phyloP scores from a whole-genome alignment of 2,113 vertebrate species.

The Chaetura pelagica region DNA sequence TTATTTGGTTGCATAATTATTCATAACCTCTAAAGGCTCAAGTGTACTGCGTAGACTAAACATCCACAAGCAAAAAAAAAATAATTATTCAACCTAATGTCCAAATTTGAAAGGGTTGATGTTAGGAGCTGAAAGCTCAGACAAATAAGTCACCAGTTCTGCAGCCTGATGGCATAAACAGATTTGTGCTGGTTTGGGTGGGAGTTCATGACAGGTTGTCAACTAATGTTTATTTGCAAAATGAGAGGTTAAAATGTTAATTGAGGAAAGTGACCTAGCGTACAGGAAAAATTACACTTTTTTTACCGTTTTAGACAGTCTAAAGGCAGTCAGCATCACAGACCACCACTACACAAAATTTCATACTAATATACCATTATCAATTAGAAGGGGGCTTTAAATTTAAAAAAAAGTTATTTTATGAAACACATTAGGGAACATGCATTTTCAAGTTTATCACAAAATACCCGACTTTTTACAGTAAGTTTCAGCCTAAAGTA shows the following conservation, averaged over 20 bases:
- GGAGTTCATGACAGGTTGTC: background rate
- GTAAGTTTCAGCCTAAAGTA: background rate
- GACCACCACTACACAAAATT: background rate
- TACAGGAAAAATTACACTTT: background rate
- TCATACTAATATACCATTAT: background rate
- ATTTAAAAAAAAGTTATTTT: background rate
- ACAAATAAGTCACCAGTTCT: background rate
- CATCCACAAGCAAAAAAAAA: background rate
- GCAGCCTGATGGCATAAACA: background rate
- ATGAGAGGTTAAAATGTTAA: background rate
- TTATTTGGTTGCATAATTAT: background rate
- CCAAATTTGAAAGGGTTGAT: background rate
- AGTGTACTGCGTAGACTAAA: background rate
- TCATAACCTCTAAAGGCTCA: background rate
- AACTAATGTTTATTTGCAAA: background rate
- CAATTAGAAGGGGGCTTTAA: background rate
- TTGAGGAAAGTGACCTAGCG: background rate
- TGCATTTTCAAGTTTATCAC: background rate
- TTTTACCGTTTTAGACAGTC: background rate
- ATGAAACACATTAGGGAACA: background rate
- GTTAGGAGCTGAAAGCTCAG: background rate
- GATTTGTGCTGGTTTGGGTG: background rate
- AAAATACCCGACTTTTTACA: background rate
- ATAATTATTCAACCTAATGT: fast-evolving
- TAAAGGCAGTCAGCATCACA: background rate